Base-by-base conservation (phyloP, 30 jellyfish, hydroid and myxozoan genomes). In the Calvadosia cruxmelitensis region DNA sequence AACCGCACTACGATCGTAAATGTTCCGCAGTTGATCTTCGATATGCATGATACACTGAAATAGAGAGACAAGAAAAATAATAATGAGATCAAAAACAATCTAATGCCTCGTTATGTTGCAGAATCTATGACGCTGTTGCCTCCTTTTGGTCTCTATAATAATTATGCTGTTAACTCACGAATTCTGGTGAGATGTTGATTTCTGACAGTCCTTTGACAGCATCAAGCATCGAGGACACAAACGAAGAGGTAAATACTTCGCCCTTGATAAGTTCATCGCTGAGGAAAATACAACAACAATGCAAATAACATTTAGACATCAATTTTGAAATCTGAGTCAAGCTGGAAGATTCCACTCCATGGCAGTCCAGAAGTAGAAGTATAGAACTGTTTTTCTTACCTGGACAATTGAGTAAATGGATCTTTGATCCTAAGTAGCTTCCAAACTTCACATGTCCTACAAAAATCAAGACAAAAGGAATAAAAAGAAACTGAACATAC, bases 21-120 rank as follows among this genome's bases (percentile, higher is more conserved):
- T 73, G 52, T 85, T 92, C 29, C 68, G 65, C 30, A 85, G 70
- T 53, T 82, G 91, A 49, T 85, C 96, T 72, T 85, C 96, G 50
- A 85, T 31, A 52, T 85, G 96, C 77, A 85, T 81, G 79, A 85
- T 30, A 73, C 96, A 85, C 96, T 85, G 70, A 33, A 78, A 78
- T 15, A 1, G 35, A 50, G 29, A 13, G 33, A 0, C 3, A 67
- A 25, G 36, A 0, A 72, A 2, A 50, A 7, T 36, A 24, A 23
- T 5, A 69, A n/a, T n/a, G n/a, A n/a, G n/a, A n/a, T n/a, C n/a
- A n/a, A n/a, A n/a, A n/a, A n/a, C n/a, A n/a, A n/a, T n/a, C n/a
- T n/a, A n/a, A n/a, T n/a, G n/a, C n/a, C n/a, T n/a, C n/a, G n/a
- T n/a, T n/a, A n/a, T n/a, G n/a, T n/a, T n/a, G n/a, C n/a, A n/a